A percentile compares a stretch with the other conserved stretches of the same genome.
phyloP scores from a whole-genome alignment of 2,888 invertebrate species.

The Aproaerema taeniolella region DNA sequence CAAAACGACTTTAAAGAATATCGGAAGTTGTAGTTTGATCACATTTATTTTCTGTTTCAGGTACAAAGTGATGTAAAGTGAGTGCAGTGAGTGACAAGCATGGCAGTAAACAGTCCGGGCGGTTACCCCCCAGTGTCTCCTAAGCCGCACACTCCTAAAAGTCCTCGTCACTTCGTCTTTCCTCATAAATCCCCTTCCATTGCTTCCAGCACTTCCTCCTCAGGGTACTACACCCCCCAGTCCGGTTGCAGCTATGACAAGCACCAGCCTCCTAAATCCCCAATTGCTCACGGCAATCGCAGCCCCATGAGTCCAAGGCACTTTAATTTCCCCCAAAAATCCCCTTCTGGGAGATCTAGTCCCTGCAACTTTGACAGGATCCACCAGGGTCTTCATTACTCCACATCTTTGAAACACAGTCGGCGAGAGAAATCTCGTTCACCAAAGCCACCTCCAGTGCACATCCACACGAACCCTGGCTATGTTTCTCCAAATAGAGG shows the following conservation, averaged over 20 bases:
- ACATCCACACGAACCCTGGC: conserved; percentile 80
- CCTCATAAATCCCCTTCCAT: conserved; percentile 74
- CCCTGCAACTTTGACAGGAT: conserved; percentile 54
- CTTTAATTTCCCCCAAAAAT: conserved; percentile 75
- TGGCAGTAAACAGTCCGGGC: conserved; percentile 79
- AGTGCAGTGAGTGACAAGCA: conserved; percentile 40
- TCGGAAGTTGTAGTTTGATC: no score
- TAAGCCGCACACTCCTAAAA: conserved; percentile 72
- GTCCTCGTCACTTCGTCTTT: conserved; percentile 75
- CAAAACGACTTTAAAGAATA: no score
- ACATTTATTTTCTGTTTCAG: conserved; percentile 48
- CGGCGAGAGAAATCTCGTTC: conserved; percentile 64
- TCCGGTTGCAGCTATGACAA: conserved; percentile 71
- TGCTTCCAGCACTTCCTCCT: conserved; percentile 71
- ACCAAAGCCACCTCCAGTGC: conserved; percentile 71
- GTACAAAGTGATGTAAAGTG: conserved; percentile 34
- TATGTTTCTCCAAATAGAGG: conserved; percentile 74
- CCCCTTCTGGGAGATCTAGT: conserved; percentile 62
- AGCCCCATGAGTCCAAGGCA: conserved; percentile 79
- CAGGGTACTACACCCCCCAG: conserved; percentile 75
- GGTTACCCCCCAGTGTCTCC: conserved; percentile 76
- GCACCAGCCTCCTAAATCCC: conserved; percentile 66
- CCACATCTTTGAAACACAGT: conserved; percentile 60
- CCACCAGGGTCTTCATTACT: conserved; percentile 50
- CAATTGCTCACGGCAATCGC: conserved; percentile 73